Evolutionary conservation across 2,113 vertebrate genomes (phyloP), one percentile per base, ranked within the genome.

Genomic region (Spheniscus mendiculus): DNA sequence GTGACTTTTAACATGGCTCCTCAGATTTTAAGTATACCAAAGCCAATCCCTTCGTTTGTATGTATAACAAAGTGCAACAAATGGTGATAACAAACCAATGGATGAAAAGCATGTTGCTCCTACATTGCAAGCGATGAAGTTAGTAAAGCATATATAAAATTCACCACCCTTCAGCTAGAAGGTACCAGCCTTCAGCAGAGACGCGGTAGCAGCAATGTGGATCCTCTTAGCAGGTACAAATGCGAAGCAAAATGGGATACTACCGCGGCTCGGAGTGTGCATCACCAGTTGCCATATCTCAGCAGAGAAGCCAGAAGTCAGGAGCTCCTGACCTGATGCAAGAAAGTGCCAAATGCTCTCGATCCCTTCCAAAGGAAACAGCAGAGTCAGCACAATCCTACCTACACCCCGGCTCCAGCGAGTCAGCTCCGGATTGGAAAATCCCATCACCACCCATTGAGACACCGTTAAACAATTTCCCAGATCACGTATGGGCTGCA

Each of bases 201-300:
- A 34, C 1, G 7, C 40, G 23, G 36, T 6, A 77, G 76, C 40
- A 70, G 73, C n/a, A 38, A 2, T 71, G 4, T 59, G 69, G 50
- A 10, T 78, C 30, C 32, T 85, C 65, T 61, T 4, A 45, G 66
- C 32, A 92, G 45, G 52, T 52, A 65, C 32, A 55, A 66, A 44
- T 1, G 0, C 0, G 2, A 70, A 61, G 36, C 15, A 26, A 26
- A 49, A 8, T 7, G 21, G 15, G 69, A 45, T 25, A 6, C 11
- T 36, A 4, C 42, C 1, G 1, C 1, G 0, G 17, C 42, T 36
- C 3, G 1, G 17, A 47, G 32, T 38, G 52, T 55, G 53, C 50
- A 30, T 30, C 69, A 15, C 61, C 74, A n/a, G 34, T 52, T 67
- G 34, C 17, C 30, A 2, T 4, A 15, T 72, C 44, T 53, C 49